These are phyloP conservation scores for Tragelaphus scriptus DNA, from an alignment of 2,113 vertebrate species.

Conservation along the genomic window DNA sequence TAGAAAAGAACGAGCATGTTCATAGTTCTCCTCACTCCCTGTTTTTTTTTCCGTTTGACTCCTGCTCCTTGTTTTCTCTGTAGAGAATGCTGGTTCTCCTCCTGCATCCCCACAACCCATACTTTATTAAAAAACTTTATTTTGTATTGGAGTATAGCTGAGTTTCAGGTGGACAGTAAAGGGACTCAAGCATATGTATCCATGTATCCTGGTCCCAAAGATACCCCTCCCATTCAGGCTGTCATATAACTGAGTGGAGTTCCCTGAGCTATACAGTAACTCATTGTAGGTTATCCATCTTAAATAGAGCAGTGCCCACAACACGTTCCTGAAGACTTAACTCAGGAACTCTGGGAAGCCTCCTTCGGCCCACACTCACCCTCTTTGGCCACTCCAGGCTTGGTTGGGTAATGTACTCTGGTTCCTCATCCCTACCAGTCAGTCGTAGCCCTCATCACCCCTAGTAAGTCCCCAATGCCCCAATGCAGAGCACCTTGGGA, in stretches of 20 bases:
- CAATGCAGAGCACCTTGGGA: rapidly evolving
- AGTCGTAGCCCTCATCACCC: neutral
- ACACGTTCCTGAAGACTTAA: neutral
- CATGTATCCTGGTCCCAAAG: neutral
- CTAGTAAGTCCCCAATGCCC: neutral
- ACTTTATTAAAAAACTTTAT: neutral
- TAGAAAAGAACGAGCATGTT: neutral
- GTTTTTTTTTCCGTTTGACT: neutral
- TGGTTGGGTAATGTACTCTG: neutral
- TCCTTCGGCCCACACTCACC: neutral
- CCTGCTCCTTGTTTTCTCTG: neutral
- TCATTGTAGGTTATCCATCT: neutral
- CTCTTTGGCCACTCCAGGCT: neutral
- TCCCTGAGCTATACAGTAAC: neutral
- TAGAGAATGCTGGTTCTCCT: rapidly evolving
- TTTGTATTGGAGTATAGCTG: neutral
- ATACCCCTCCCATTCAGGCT: neutral
- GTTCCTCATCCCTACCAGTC: neutral
- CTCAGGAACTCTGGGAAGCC: neutral
- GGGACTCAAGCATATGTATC: neutral
- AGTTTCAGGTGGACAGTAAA: neutral
- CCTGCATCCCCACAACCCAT: neutral
- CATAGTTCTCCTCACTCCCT: neutral
- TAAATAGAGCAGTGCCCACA: neutral
- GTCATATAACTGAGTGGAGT: neutral